Percentiles rank a stretch among this genome's conserved stretches.
Evolutionary conservation across 2,113 vertebrate genomes (phyloP).

Genomic region (Daphoenositta chrysoptera): DNA sequence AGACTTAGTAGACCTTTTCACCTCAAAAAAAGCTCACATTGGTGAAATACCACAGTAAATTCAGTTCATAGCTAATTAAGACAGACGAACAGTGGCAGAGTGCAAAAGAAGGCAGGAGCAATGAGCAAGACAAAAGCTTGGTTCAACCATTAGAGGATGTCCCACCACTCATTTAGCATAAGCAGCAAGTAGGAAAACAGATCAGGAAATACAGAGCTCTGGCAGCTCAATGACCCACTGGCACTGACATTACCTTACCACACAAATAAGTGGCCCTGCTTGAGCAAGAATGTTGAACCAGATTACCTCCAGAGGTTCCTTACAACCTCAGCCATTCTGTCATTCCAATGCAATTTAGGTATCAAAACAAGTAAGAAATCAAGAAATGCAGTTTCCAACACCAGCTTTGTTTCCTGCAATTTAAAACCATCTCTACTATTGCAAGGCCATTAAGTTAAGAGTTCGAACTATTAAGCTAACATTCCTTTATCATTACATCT

Average conservation of each 20-base stretch:
- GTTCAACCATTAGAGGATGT: not conserved
- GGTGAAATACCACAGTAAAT: not conserved
- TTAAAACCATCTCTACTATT: not conserved
- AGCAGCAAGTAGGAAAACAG: not conserved
- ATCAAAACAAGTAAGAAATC: not conserved
- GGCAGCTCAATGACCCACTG: not conserved
- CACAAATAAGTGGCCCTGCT: not conserved
- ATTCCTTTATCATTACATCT: not conserved
- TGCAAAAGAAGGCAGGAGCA: not conserved
- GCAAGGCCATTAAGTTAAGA: not conserved
- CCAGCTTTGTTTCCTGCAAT: not conserved
- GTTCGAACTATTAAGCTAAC: not conserved
- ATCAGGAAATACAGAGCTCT: not conserved
- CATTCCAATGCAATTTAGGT: not conserved
- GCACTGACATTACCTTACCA: not conserved
- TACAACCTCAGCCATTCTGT: not conserved
- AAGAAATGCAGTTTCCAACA: not conserved
- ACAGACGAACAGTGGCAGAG: not conserved
- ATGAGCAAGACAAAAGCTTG: not conserved
- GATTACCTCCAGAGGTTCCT: not conserved
- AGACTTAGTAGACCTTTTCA: not conserved
- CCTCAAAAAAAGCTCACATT: not conserved
- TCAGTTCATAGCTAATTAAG: not conserved
- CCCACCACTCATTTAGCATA: not conserved
- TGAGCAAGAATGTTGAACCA: not conserved